A percentile compares a stretch with the other conserved stretches of the same genome.
Conservation (phyloP, 2,888 invertebrate genomes). For the Lypha dubia region DNA sequence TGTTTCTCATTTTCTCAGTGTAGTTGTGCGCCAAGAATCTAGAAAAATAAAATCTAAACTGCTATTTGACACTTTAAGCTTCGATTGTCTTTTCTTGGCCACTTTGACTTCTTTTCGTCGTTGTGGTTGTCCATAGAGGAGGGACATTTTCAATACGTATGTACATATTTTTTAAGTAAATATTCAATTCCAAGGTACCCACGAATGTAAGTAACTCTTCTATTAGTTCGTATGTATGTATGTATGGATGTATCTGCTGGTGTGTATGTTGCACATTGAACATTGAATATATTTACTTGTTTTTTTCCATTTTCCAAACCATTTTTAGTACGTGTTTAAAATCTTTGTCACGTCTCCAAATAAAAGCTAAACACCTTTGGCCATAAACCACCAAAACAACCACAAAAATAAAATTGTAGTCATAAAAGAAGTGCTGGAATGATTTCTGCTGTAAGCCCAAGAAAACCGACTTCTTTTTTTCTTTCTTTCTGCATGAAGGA, state of each 20-base stretch:
- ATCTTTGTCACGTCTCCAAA: constrained; percentile 70
- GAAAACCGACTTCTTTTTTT: constrained; percentile 7
- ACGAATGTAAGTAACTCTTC: neutral
- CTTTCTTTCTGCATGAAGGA: constrained; percentile 1
- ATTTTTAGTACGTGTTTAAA: constrained; percentile 70
- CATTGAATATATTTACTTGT: constrained; percentile 33
- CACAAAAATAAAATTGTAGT: constrained; percentile 45
- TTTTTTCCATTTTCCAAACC: constrained; percentile 3
- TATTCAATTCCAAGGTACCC: constrained; percentile 15
- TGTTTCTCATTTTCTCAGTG: constrained; percentile 41
- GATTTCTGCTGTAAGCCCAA: constrained; percentile 13
- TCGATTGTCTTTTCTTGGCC: constrained; percentile 47
- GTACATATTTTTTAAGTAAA: neutral
- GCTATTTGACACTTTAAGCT: constrained; percentile 65
- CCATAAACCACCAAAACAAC: constrained; percentile 47
- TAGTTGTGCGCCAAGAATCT: constrained; percentile 6
- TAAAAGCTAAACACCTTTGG: constrained; percentile 56
- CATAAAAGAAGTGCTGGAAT: constrained; percentile 38
- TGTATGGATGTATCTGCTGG: neutral
- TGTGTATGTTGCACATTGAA: constrained; percentile 42
- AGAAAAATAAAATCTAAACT: constrained; percentile 36
- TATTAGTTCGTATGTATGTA: neutral
- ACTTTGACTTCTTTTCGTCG: constrained; percentile 43
- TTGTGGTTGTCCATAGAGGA: constrained; percentile 61
- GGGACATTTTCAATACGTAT: constrained; percentile 48